These are phyloP conservation scores for Proteles cristata DNA, from an alignment of 2,113 vertebrate genomes.

Conservation along the genomic window DNA sequence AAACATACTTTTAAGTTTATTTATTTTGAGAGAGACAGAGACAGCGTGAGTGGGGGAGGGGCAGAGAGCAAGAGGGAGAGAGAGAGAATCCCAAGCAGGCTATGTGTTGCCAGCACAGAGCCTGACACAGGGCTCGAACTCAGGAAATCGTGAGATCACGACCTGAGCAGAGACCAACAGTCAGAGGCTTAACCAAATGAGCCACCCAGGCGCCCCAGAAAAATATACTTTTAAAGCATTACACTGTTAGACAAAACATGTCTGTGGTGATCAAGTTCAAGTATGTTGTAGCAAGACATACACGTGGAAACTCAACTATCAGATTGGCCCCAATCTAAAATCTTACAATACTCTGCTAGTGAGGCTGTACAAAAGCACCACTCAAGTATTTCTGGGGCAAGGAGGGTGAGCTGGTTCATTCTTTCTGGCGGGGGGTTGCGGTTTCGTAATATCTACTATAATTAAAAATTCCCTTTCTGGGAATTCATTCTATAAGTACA, in stretches of 20 bases:
- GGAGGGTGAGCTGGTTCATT: neutral
- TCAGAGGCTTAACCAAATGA: too few species aligned
- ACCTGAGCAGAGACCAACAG: too few species aligned
- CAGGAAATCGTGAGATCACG: too few species aligned
- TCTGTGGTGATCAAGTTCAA: conserved; percentile 20
- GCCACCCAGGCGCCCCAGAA: neutral
- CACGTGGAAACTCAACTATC: neutral
- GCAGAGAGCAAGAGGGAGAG: too few species aligned
- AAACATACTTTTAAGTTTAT: neutral
- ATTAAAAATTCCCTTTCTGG: neutral
- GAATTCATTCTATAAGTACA: neutral
- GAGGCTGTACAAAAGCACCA: neutral
- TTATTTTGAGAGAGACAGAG: too few species aligned
- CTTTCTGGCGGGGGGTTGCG: neutral
- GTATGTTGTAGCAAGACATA: neutral
- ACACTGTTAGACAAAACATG: neutral
- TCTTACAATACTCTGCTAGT: neutral
- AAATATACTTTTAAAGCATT: neutral
- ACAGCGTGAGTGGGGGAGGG: too few species aligned
- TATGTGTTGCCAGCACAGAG: too few species aligned
- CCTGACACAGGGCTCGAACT: too few species aligned
- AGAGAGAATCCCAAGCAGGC: too few species aligned
- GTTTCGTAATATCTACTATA: neutral
- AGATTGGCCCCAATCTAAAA: neutral
- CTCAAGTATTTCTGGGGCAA: neutral